Evolutionary conservation across 2,888 invertebrate species (phyloP), one percentile per base, ranked within the genome.

Genomic region (Pomacea canaliculata): DNA sequence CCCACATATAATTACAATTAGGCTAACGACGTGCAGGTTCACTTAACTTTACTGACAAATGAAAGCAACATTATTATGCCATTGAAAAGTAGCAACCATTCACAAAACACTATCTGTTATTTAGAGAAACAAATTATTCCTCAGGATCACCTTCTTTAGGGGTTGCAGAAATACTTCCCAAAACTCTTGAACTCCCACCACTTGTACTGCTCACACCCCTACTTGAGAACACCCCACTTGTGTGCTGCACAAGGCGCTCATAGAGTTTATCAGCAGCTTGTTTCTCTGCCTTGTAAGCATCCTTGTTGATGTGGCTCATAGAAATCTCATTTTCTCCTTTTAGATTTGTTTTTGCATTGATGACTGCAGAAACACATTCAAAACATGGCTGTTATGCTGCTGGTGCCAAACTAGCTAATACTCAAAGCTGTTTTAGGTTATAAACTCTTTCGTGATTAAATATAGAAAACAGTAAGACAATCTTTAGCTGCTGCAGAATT

Each of bases 251-350:
- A 56, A 87, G 81, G 23, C 83, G 79, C 65, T 85, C 83, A 66
- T 87, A 87, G 10, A 87, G 73, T 49, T 87, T 86, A 76, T 87
- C 87, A 13, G 83, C 81, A 76, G 76, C 76, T 66, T 72, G 73
- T 48, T 75, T 78, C 59, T 80, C 79, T 23, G 59, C 67, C 16
- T 68, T 60, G 62, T 73, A 73, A 46, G 73, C 73, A 19, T 65
- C 63, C 19, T 46, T 23, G 70, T 77, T 60, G n/a, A 73, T 51
- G 62, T 73, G 69, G 51, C 63, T 59, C 73, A 73, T 68, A 18
- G 48, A 12, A 27, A 49, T 66, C n/a, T 23, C 49, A 18, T 1
- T 27, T 12, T 12, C 19, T 12, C 13, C 63, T 4, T 19, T 10
- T 7, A 2, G 51, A 56, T 16, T 56, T 7, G 16, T 13, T 16